phyloP scores from a whole-genome alignment of 2,888 invertebrate genomes.

The Auanema sp. region DNA sequence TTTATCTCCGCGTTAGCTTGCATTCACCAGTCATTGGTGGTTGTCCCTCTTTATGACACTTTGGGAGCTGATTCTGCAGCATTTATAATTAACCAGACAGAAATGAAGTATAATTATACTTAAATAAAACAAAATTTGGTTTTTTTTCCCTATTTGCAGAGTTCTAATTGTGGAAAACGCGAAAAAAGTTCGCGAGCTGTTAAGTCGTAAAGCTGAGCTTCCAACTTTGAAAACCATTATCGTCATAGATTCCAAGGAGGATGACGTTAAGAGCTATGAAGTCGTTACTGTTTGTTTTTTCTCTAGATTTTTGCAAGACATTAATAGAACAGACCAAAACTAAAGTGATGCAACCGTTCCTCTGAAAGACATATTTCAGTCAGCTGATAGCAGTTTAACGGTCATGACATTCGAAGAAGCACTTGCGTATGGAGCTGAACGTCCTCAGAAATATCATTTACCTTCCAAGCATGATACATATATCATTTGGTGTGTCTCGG shows the following conservation, averaged over 20 bases:
- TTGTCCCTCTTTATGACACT: constrained; percentile 93
- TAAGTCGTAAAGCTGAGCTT: constrained; percentile 28
- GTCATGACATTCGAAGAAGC: constrained; percentile 47
- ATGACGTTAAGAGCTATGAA: constrained; percentile 21
- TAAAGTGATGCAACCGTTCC: not conserved
- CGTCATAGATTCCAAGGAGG: constrained; percentile 41
- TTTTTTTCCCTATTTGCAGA: constrained; percentile 21
- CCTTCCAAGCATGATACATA: constrained; percentile 64
- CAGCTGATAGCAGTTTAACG: constrained; percentile 22
- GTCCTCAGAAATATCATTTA: constrained; percentile 25
- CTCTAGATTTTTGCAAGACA: not conserved
- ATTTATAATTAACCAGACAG: constrained; percentile 63
- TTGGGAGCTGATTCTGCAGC: constrained; percentile 93
- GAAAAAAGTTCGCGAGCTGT: constrained; percentile 40
- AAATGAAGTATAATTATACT: constrained; percentile 38
- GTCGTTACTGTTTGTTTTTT: constrained; percentile 4
- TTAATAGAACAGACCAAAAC: not conserved
- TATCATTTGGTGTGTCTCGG: constrained; percentile 58
- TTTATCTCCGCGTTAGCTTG: constrained; percentile 48
- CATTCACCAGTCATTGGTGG: constrained; percentile 73
- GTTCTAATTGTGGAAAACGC: constrained; percentile 54
- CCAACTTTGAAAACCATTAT: constrained; percentile 53
- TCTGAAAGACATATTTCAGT: constrained; percentile 6
- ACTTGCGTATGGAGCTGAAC: constrained; percentile 24
- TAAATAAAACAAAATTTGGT: constrained; percentile 1